Evolutionary conservation across 2,888 invertebrate genomes (phyloP), one percentile per base, ranked within the genome.

Genomic region (Phragmatobia fuliginosa): DNA sequence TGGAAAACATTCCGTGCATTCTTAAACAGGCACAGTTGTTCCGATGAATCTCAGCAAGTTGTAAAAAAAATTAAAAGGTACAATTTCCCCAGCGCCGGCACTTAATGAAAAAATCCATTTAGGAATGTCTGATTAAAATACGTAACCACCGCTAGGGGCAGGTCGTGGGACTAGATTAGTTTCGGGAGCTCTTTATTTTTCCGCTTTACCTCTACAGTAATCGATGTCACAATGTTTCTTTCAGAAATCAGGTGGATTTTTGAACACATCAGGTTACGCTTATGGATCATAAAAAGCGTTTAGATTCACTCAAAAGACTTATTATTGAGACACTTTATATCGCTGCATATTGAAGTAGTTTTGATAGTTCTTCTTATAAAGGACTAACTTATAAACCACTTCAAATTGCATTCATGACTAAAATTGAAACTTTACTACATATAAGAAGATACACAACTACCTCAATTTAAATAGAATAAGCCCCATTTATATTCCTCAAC

Each of bases 91-190:
- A 78, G 75, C 78, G 79, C 79, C 76, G 73, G 78, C 80, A 81
- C 81, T 81, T 83, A 80, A 82, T 85, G 87, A 88, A 90, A 91
- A 93, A 92, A 89, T 85, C 86, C 83, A 85, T 87, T 88, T 83
- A 86, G 91, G 92, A 94, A 94, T 93, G 89, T 90, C 91, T 91
- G 93, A 93, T 94, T 92, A 92, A 92, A 92, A 91, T 89, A 88
- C 89, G 85, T 87, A 89, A 87, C 86, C 80, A 86, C 84, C 76
- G 78, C 81, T 82, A 70, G 59, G 70, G 80, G 84, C 83, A 84
- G 86, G 87, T 92, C 93, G 93, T 92, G 92, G 86, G 85, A 86
- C 85, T 88, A 86, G 88, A 94, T 94, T 94, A 88, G 94, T 91
- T 92, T 90, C 91, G 92, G 92, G 73, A 82, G 76, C 80, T 86